phyloP scores from a whole-genome alignment of 2,888 invertebrate genomes.

The Pseudeuparius sepicola region DNA sequence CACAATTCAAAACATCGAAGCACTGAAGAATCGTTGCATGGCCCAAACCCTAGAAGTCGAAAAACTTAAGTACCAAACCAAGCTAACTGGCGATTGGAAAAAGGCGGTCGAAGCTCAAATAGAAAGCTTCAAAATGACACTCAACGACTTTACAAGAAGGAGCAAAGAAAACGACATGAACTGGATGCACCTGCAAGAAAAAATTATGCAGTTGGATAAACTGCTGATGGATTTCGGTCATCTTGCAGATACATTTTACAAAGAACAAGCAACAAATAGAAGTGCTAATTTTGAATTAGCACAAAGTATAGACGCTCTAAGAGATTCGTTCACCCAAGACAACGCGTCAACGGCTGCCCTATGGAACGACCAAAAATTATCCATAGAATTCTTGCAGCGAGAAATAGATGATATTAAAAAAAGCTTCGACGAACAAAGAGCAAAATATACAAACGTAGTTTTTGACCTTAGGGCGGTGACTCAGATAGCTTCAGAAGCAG shows the following conservation, averaged over 20 bases:
- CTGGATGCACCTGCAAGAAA: slow-evolving; percentile 25
- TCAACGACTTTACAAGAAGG: neutral
- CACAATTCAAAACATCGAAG: too few species aligned
- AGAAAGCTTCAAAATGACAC: neutral
- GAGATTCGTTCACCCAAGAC: slow-evolving; percentile 35
- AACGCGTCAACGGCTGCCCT: slow-evolving; percentile 34
- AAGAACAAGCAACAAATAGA: slow-evolving; percentile 28
- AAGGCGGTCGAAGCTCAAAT: slow-evolving; percentile 40
- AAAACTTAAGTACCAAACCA: slow-evolving; percentile 30
- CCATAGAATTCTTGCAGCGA: slow-evolving; percentile 28
- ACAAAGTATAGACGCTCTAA: slow-evolving; percentile 31
- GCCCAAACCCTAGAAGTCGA: slow-evolving; percentile 27
- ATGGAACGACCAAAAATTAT: slow-evolving; percentile 36
- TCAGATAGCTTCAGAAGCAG: slow-evolving; percentile 42
- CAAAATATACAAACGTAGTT: slow-evolving; percentile 38
- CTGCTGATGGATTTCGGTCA: slow-evolving; percentile 28
- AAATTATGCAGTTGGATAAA: slow-evolving; percentile 26
- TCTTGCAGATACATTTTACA: slow-evolving; percentile 28
- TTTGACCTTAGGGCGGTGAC: slow-evolving; percentile 43
- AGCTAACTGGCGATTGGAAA: slow-evolving; percentile 46
- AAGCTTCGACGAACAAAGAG: slow-evolving; percentile 36
- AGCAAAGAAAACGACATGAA: slow-evolving; percentile 25
- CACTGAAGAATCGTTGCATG: too few species aligned
- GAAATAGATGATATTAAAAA: slow-evolving; percentile 27
- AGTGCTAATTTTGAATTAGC: slow-evolving; percentile 24